phyloP scores from a whole-genome alignment of 2,888 invertebrate species.

The Melanophora roralis region DNA sequence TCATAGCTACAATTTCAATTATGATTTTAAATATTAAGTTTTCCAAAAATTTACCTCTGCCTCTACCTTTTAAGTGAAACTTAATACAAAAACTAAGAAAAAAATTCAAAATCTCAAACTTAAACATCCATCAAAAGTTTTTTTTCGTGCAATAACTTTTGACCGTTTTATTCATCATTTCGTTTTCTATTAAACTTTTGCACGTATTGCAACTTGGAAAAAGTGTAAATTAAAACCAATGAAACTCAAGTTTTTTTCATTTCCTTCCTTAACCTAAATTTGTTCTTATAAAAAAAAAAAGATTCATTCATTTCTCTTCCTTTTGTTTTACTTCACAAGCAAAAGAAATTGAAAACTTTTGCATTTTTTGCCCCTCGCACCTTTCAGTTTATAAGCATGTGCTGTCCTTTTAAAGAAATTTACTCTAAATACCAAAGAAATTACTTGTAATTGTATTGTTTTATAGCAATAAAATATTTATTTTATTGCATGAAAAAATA shows the following conservation, averaged over 20 bases:
- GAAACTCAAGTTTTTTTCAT: constrained; percentile 60
- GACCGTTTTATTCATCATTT: constrained; percentile 25
- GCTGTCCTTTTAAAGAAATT: constrained; percentile 53
- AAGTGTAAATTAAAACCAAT: constrained; percentile 61
- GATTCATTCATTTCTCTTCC: neutral
- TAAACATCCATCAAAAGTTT: constrained; percentile 50
- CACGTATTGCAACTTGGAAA: constrained; percentile 43
- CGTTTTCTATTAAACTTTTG: constrained; percentile 44
- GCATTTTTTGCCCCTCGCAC: constrained; percentile 2
- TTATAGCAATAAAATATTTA: neutral
- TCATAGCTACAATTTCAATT: too few species aligned
- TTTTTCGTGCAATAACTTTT: constrained; percentile 14
- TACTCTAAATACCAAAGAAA: constrained; percentile 60
- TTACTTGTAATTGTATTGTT: constrained; percentile 47
- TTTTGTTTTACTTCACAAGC: neutral
- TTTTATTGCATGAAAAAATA: constrained; percentile 10
- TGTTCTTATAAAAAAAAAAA: neutral
- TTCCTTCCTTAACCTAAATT: constrained; percentile 59
- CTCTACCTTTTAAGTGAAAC: too few species aligned
- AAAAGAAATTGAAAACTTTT: constrained; percentile 9
- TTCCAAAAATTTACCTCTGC: too few species aligned
- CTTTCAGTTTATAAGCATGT: constrained; percentile 34
- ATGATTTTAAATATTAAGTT: constrained; percentile 28
- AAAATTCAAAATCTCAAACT: constrained; percentile 36
- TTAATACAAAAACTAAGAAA: neutral